Evolutionary conservation across 2,888 invertebrate genomes (phyloP), one percentile per base, ranked within the genome.

Genomic region (Drosophila formosana): DNA sequence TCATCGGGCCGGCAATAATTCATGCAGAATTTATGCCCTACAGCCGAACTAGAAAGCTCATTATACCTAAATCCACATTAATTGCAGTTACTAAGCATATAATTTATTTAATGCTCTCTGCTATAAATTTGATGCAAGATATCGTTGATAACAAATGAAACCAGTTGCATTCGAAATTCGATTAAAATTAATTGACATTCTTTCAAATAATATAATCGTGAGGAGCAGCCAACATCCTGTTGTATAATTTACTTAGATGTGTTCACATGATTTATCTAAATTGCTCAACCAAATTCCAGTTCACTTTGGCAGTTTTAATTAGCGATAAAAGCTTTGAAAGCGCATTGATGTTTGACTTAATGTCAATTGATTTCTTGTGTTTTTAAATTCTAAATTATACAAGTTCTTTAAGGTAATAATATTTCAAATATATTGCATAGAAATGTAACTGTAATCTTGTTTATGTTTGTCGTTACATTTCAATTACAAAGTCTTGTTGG

Each of bases 11-110:
- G 25, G 34, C n/a, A 37, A 62, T 45, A 25, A 43, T 41, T 37
- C 28, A 26, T 7, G 5, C 6, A 8, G 34, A 45, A 60, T 60
- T 23, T 50, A 11, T 69, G 28, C 23, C 47, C n/a, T 18, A 18
- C 6, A 43, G 18, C 9, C 39, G 1, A 34, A 13, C 9, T 34
- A 25, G 18, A 34, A 26, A 34, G 26, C 32, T 23, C 8, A 26
- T 46, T 34, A 46, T 34, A 9, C 23, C 18, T 37, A 0, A 26
- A n/a, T 4, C 3, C 13, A 30, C 3, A 49, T 9, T 32, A 30
- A 30, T 41, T 39, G 39, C 13, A 34, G 4, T 39, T 39, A 13
- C 34, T 34, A 9, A 34, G 4, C 9, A 4, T 11, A 34, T 9
- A 28, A 5, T 34, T 34, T 11, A 34, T 9, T 11, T 34, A 34